A percentile compares a stretch with the other conserved stretches of the same genome.
Conservation (phyloP, 2,888 invertebrate species). For the Brachypalpus laphriformis region DNA sequence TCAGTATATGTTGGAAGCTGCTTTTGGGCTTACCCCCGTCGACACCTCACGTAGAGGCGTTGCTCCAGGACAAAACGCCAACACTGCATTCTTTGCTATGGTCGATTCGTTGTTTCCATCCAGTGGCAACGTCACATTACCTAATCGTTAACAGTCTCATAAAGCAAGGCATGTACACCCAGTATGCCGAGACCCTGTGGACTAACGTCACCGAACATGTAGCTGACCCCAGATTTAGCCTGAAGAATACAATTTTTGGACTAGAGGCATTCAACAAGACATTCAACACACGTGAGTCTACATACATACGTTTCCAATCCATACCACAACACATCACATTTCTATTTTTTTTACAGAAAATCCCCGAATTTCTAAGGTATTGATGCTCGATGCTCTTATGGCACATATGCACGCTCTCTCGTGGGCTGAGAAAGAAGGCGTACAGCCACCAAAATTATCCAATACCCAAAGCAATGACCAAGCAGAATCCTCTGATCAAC, state of each 20-base stretch:
- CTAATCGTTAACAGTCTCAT: slow-evolving; percentile 93
- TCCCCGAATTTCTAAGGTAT: slow-evolving; percentile 81
- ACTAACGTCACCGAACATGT: slow-evolving; percentile 81
- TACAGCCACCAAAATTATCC: slow-evolving; percentile 75
- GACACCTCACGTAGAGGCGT: slow-evolving; percentile 91
- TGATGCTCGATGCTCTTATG: slow-evolving; percentile 81
- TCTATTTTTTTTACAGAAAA: slow-evolving; percentile 77
- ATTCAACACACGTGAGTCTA: slow-evolving; percentile 79
- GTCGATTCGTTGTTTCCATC: slow-evolving; percentile 93
- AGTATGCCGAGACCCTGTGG: slow-evolving; percentile 84
- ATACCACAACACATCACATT: neutral
- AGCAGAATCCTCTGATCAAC: slow-evolving; percentile 49
- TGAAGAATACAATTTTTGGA: slow-evolving; percentile 80
- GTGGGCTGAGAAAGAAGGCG: slow-evolving; percentile 81
- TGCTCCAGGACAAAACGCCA: slow-evolving; percentile 88
- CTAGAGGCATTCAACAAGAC: slow-evolving; percentile 81
- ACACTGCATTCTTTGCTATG: slow-evolving; percentile 93
- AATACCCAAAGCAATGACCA: slow-evolving; percentile 76
- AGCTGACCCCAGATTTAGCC: slow-evolving; percentile 80
- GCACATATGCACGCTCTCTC: slow-evolving; percentile 82
- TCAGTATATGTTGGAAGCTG: slow-evolving; percentile 86
- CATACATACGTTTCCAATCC: neutral
- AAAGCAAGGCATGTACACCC: slow-evolving; percentile 94
- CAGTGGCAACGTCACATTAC: slow-evolving; percentile 93
- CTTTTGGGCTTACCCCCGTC: slow-evolving; percentile 95